phyloP scores from a whole-genome alignment of 2,113 vertebrate species.

The Leptobrachium ailaonicum region DNA sequence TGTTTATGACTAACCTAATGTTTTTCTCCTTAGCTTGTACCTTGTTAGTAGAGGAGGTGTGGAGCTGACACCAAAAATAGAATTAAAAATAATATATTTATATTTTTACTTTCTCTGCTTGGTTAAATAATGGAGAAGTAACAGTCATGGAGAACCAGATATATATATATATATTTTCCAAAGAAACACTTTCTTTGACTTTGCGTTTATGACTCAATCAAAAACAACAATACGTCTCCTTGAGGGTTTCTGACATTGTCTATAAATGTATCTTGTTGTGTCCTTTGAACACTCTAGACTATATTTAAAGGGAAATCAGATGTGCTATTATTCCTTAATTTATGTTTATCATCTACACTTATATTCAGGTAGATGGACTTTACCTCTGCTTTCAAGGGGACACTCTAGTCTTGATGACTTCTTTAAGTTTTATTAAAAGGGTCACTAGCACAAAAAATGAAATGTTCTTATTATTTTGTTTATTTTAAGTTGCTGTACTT shows the following conservation, averaged over 20 bases:
- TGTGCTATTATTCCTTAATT: no score
- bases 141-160: background rate
- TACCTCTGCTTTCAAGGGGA: no score
- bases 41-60: slow-evolving; percentile 45
- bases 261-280: background rate
- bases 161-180: background rate
- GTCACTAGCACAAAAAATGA: no score
- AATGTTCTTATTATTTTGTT: no score
- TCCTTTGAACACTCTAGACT: no score
- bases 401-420: no score
- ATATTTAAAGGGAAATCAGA: no score
- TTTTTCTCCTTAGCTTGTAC: slow-evolving; percentile 44
- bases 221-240: slow-evolving; percentile 53
- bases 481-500: no score
- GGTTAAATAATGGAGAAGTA: background rate
- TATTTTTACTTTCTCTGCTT: background rate
- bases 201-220: slow-evolving; percentile 27
- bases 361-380: no score
- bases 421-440: no score
- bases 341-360: no score
- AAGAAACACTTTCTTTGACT: slow-evolving; percentile 46
- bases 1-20: slow-evolving; percentile 56
- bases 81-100: slow-evolving; percentile 10
- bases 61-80: slow-evolving; percentile 16
- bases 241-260: slow-evolving; percentile 1